A percentile compares a stretch with the other conserved stretches of the same genome.
These are phyloP conservation scores for Distichodus sexfasciatus DNA, from an alignment of 2,797 vertebrate genomes.

Conservation along the genomic window DNA sequence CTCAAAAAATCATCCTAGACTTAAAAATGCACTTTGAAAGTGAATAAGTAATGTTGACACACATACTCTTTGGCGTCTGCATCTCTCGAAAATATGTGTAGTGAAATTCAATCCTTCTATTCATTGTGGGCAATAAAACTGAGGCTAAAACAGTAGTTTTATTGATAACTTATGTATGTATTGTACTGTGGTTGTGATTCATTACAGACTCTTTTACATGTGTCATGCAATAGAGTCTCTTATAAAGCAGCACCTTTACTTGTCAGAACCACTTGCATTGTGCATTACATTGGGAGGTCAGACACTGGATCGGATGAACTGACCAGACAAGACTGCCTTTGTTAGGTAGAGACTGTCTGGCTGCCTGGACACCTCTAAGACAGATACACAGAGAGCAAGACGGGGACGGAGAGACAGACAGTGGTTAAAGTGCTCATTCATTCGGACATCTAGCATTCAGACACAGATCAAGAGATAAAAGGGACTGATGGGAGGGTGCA, in stretches of 20 bases:
- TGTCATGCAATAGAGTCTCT: conserved; percentile 24
- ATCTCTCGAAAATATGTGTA: conserved; percentile 19
- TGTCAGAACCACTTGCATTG: conserved; percentile 35
- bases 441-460: background rate
- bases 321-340: conserved; percentile 48
- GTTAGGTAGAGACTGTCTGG: conserved; percentile 55
- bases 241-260: conserved; percentile 32
- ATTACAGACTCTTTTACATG: conserved; percentile 13
- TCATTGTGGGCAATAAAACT: conserved; percentile 59
- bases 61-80: background rate
- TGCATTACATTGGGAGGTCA: conserved; percentile 26
- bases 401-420: conserved; percentile 9
- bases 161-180: conserved; percentile 58
- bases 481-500: background rate
- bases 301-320: conserved; percentile 38
- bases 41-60: conserved; percentile 28
- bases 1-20: conserved; percentile 11
- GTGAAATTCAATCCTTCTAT: conserved; percentile 64
- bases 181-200: conserved; percentile 14
- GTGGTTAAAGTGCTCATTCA: conserved; percentile 2
- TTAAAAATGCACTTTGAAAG: conserved; percentile 11
- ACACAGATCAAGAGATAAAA: background rate
- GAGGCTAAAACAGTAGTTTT: conserved; percentile 56
- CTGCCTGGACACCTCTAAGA: conserved; percentile 62
- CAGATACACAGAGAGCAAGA: conserved; percentile 45